A percentile compares a stretch with the other conserved stretches of the same genome.
Conservation (phyloP, 1,140 invertebrate species). For the Lepidostoma basale region DNA sequence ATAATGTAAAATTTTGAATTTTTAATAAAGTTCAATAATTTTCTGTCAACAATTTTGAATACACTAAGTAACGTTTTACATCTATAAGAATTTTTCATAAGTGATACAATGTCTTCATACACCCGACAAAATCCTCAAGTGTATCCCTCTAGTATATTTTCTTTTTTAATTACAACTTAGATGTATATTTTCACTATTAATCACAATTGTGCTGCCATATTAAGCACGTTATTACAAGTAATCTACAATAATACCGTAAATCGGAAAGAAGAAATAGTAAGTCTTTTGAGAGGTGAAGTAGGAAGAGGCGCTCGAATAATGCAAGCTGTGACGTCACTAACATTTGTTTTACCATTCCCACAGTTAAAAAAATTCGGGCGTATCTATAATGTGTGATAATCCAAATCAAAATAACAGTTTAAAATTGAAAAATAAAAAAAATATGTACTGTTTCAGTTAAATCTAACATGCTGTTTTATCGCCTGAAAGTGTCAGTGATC, state of each 20-base stretch:
- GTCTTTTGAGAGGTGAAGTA: neutral
- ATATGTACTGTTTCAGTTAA: no score
- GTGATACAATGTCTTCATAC: neutral
- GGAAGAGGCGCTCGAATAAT: neutral
- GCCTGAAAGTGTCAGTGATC: no score
- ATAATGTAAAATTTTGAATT: no score
- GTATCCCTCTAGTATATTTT: neutral
- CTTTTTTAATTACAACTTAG: neutral
- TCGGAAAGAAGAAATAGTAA: neutral
- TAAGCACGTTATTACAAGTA: conserved; percentile 11
- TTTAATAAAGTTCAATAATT: neutral
- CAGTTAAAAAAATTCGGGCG: neutral
- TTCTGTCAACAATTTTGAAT: neutral
- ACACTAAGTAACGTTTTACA: neutral
- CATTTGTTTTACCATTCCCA: neutral
- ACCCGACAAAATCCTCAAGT: neutral
- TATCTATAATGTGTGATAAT: neutral
- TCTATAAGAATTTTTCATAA: conserved; percentile 3
- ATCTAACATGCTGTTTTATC: no score
- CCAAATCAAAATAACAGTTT: neutral
- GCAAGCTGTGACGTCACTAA: neutral
- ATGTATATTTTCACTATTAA: conserved; percentile 18
- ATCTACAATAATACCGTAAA: neutral
- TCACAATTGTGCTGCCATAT: conserved; percentile 29
- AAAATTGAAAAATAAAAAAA: no score